phyloP scores from a whole-genome alignment of 2,888 invertebrate species.

The Nasonia oneida region DNA sequence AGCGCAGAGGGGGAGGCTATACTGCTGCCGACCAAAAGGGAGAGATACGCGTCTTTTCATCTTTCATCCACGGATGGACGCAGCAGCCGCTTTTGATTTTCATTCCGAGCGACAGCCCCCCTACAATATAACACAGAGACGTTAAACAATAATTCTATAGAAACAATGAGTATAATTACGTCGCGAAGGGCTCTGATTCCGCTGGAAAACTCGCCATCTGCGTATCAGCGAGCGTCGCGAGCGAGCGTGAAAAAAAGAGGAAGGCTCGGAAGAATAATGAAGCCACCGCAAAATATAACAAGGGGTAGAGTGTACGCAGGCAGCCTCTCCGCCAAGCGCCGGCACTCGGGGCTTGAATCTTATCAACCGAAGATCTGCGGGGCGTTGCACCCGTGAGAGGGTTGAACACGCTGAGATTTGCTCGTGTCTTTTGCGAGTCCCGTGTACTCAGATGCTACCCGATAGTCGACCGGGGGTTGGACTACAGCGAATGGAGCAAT shows the following conservation, averaged over 20 bases:
- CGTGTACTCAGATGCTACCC: neutral
- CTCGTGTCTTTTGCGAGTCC: neutral
- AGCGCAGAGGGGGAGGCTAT: neutral
- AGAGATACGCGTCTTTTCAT: slow-evolving; percentile 9
- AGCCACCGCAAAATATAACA: slow-evolving; percentile 3
- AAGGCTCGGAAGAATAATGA: slow-evolving; percentile 15
- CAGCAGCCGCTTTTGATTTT: neutral
- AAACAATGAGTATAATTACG: neutral
- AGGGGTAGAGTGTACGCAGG: neutral
- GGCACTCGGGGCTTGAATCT: neutral
- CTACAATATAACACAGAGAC: neutral
- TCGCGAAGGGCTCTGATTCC: neutral
- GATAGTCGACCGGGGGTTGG: neutral
- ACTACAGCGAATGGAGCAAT: slow-evolving; percentile 6
- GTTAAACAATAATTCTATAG: neutral
- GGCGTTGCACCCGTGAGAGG: neutral
- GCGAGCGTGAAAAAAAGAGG: neutral
- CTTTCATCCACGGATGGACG: neutral
- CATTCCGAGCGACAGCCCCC: neutral
- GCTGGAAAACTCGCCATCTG: neutral
- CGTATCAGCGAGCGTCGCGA: neutral
- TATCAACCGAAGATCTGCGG: slow-evolving; percentile 18
- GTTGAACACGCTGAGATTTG: neutral
- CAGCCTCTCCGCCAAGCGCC: slow-evolving; percentile 15
- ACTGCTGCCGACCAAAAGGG: too few relatives aligned